Evolutionary conservation across 2,113 vertebrate genomes (phyloP).

Genomic region (Tychaedon coryphoeus): DNA sequence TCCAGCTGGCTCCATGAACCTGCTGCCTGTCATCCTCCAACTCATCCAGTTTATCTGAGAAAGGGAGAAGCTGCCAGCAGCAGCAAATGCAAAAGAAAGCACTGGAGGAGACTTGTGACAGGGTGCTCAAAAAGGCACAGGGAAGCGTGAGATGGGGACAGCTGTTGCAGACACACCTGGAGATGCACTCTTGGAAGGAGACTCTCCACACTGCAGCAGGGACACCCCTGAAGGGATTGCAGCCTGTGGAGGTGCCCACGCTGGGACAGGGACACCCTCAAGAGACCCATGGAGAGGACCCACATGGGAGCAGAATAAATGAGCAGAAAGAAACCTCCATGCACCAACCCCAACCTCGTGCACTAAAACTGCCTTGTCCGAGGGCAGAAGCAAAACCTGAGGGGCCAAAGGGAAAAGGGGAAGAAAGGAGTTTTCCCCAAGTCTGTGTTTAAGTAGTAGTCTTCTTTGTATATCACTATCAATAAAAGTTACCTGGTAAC

Average conservation of each 20-base stretch:
- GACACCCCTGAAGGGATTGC: neutral
- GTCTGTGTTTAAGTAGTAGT: neutral
- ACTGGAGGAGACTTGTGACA: accelerated
- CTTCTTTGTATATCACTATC: neutral
- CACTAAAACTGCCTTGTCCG: neutral
- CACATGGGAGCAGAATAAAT: neutral
- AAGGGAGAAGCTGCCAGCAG: neutral
- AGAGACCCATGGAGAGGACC: neutral
- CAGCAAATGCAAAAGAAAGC: neutral
- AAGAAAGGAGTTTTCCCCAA: neutral
- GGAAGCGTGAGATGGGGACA: neutral
- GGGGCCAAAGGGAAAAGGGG: neutral
- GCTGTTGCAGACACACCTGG: accelerated
- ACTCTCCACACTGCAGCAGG: neutral
- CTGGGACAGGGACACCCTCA: neutral
- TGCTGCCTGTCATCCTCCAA: neutral
- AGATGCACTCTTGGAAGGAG: neutral
- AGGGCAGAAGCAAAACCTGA: neutral
- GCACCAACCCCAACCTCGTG: neutral
- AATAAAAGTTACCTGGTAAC: neutral
- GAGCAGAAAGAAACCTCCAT: neutral
- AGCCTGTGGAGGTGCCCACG: accelerated
- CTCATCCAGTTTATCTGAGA: neutral
- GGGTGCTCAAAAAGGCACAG: accelerated
- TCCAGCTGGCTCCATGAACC: neutral